Conservation (phyloP, 2,888 invertebrate genomes). For the Cecidostiba fungosa region DNA sequence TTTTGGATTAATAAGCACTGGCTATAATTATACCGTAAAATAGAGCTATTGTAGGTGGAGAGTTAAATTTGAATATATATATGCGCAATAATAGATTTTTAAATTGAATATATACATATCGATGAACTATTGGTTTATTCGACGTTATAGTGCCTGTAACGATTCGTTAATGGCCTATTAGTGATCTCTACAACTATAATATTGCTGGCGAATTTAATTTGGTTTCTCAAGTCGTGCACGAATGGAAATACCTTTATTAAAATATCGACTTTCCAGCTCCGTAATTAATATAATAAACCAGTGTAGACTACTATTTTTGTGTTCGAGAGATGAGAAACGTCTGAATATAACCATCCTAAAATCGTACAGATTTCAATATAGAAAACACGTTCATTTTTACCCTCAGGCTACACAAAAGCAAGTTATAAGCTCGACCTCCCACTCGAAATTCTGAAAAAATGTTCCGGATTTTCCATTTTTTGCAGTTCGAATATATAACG, state of each 20-base stretch:
- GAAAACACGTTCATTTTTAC: background rate
- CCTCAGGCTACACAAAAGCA: background rate
- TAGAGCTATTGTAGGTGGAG: background rate
- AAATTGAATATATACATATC: background rate
- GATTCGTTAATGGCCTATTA: slow-evolving; percentile 4
- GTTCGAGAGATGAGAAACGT: background rate
- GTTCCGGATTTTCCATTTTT: slow-evolving; percentile 25
- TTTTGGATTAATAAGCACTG: background rate
- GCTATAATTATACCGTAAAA: background rate
- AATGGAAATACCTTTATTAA: background rate
- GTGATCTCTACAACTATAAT: background rate
- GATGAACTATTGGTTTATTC: slow-evolving; percentile 6
- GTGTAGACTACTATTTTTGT: background rate
- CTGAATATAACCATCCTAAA: background rate
- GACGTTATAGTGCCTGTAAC: background rate
- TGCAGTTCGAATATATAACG: too few relatives aligned
- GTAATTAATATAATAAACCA: background rate
- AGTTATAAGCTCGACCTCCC: background rate
- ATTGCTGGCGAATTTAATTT: background rate
- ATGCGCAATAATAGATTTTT: slow-evolving; percentile 24
- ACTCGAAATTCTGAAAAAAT: background rate
- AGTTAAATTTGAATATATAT: background rate
- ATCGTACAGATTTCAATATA: background rate
- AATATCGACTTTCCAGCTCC: background rate
- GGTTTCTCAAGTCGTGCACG: background rate